A percentile compares a stretch with the other conserved stretches of the same genome.
These are phyloP conservation scores for Empis stercorea DNA, from an alignment of 2,888 invertebrate species.

Conservation along the genomic window DNA sequence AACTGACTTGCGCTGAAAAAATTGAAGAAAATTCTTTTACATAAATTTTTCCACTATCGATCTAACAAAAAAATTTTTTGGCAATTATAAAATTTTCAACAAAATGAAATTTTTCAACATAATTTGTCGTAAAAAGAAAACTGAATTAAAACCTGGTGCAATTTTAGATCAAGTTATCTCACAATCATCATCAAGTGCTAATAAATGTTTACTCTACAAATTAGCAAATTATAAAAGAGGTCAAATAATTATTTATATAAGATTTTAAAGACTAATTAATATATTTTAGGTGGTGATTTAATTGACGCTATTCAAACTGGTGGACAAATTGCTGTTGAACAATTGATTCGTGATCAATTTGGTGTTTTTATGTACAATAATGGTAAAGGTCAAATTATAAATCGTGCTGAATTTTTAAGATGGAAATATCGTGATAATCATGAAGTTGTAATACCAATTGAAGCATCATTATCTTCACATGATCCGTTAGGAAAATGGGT, in stretches of 20 bases:
- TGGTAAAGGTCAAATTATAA: conserved; percentile 72
- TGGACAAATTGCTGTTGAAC: conserved; percentile 71
- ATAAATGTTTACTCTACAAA: conserved; percentile 75
- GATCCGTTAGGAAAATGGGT: conserved; percentile 80
- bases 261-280: neutral
- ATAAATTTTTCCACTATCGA: no score
- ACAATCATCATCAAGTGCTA: conserved; percentile 65
- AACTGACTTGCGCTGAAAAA: no score
- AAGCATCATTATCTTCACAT: conserved; percentile 69
- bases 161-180: conserved; percentile 84
- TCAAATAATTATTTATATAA: conserved; percentile 20
- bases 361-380: conserved; percentile 77
- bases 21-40: no score
- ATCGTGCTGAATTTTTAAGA: conserved; percentile 73
- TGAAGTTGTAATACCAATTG: conserved; percentile 73
- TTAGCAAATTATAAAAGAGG: conserved; percentile 83
- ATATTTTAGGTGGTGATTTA: conserved; percentile 58
- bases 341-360: conserved; percentile 73
- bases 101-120: conserved; percentile 29
- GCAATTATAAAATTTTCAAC: neutral
- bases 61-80: no score
- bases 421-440: conserved; percentile 84
- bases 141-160: conserved; percentile 47
- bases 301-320: conserved; percentile 77
- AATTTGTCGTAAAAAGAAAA: conserved; percentile 33